A percentile compares a stretch with the other conserved stretches of the same genome.
Conservation (phyloP, 2,797 vertebrate genomes). For the Poecilia wingei region DNA sequence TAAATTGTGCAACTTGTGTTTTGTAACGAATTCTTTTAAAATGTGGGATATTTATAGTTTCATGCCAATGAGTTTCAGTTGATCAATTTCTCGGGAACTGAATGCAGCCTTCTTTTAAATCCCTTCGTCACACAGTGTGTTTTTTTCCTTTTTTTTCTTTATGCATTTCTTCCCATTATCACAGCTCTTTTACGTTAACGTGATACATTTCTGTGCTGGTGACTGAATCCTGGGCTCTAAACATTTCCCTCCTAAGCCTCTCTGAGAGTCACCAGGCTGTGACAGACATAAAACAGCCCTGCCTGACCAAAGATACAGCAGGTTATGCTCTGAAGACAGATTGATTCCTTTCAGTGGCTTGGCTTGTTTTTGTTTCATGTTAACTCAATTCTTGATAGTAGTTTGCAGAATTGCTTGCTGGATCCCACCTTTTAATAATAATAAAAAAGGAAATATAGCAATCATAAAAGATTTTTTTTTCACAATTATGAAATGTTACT, state of each 20-base stretch:
- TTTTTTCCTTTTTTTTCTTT: background rate
- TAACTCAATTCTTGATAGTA: background rate
- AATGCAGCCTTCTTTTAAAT: background rate
- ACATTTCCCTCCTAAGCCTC: constrained; percentile 6
- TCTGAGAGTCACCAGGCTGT: constrained; percentile 10
- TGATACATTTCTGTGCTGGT: constrained; percentile 57
- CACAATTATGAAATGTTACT: background rate
- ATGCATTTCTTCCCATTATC: constrained; percentile 35
- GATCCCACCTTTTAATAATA: background rate
- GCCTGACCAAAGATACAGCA: constrained; percentile 14
- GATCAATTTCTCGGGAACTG: background rate
- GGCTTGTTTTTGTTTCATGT: background rate
- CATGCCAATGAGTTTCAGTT: background rate
- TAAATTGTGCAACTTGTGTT: constrained; percentile 28
- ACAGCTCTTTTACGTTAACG: constrained; percentile 44
- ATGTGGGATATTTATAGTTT: background rate
- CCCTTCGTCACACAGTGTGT: background rate
- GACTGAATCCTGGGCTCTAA: constrained; percentile 21
- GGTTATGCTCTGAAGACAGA: constrained; percentile 6
- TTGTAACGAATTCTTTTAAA: constrained; percentile 6
- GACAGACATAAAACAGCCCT: constrained; percentile 28
- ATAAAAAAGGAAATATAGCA: background rate
- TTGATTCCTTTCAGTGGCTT: background rate
- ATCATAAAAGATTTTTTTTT: background rate
- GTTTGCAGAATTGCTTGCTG: background rate